Evolutionary conservation across 2,888 invertebrate genomes (phyloP), one percentile per base, ranked within the genome.

Genomic region (Hyposoter dolosus): DNA sequence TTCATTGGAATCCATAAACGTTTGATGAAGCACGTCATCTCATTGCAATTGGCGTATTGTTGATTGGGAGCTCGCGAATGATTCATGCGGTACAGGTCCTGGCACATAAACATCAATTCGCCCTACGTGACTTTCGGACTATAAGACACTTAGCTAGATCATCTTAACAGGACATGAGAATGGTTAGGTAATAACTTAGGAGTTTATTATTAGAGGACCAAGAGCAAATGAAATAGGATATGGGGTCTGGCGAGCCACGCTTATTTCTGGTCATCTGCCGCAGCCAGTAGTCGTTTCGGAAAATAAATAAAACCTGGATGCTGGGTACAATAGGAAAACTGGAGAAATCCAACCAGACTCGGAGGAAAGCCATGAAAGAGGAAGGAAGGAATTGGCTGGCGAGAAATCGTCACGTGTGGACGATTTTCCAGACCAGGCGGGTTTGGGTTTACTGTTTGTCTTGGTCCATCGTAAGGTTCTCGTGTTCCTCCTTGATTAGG

Each of bases 401-500:
- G 63, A 60, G 63, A 47, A 83, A 85, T 76, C 83, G 82, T 88
- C 88, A 88, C 88, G 88, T 84, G 82, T 76, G 28, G 65, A 60
- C 81, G 63, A 88, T 84, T 88, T 76, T 60, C 83, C 68, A 43
- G 82, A 66, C n/a, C 82, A 40, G 53, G n/a, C 56, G 60, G 71
- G 72, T 77, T 66, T 68, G 63, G 82, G 66, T 45, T 76, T 63
- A 56, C 15, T 87, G 82, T 85, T 86, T 84, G 80, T 81, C 77
- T 69, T 76, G 68, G 79, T 72, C 82, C 79, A 43, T 75, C 66
- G 50, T 71, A 74, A 77, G 45, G 47, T 72, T 80, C 68, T 78
- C 23, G 56, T 77, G 76, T 79, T 71, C 84, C 63, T 72, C 43
- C 72, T 74, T 88, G 87, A 88, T 88, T 88, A 84, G 85, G 80